phyloP scores from a whole-genome alignment of 2,113 vertebrate genomes.

The Vanacampus margaritifer region DNA sequence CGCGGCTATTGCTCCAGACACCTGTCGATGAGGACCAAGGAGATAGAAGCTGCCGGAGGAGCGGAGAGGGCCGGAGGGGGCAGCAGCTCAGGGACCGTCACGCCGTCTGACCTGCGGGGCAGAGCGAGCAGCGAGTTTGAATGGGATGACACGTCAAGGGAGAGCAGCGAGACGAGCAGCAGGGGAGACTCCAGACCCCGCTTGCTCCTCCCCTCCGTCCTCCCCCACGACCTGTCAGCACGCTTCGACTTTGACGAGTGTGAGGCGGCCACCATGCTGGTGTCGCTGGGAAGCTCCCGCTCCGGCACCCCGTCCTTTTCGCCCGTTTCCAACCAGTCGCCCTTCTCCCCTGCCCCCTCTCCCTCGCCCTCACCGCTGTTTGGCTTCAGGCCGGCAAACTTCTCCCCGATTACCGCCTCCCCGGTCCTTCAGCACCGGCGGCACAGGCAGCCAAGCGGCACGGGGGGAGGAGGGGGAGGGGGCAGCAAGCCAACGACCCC shows the following conservation, averaged over 20 bases:
- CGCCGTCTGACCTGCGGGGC: conserved; percentile 73
- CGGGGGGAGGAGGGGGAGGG: conserved; percentile 69
- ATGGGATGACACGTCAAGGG: conserved; percentile 86
- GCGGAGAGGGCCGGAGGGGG: conserved; percentile 76
- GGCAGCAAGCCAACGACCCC: conserved; percentile 60
- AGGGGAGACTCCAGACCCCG: conserved; percentile 82
- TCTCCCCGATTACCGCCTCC: conserved; percentile 85
- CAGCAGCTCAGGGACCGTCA: conserved; percentile 74
- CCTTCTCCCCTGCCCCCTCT: conserved; percentile 86
- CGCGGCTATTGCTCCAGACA: conserved; percentile 90
- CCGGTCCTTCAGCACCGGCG: conserved; percentile 74
- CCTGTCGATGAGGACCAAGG: conserved; percentile 90
- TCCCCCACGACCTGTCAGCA: conserved; percentile 76
- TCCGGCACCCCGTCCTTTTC: conserved; percentile 88
- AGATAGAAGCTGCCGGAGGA: conserved; percentile 79
- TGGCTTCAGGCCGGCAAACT: conserved; percentile 86
- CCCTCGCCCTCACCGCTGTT: conserved; percentile 88
- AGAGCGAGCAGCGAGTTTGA: conserved; percentile 83
- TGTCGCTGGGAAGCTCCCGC: conserved; percentile 86
- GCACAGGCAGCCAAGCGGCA: conserved; percentile 80
- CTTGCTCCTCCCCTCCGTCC: conserved; percentile 69
- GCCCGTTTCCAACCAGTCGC: conserved; percentile 86
- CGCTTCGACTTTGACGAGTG: conserved; percentile 92
- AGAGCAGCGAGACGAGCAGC: conserved; percentile 82
- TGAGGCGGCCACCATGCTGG: conserved; percentile 89